phyloP scores from a whole-genome alignment of 2,797 vertebrate species.

The Megalops cyprinoides region DNA sequence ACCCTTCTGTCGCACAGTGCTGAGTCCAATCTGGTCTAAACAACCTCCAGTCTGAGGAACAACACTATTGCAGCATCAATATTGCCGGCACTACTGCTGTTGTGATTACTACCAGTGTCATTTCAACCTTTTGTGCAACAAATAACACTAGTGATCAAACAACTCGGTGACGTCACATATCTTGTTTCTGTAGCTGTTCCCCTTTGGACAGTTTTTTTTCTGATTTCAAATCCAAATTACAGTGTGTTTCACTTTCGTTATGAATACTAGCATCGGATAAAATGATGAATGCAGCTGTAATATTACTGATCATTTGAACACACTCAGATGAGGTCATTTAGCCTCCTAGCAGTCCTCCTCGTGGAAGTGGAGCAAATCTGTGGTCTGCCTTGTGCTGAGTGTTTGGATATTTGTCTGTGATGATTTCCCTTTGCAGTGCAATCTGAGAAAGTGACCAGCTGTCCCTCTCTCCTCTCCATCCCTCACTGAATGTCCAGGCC shows the following conservation, averaged over 20 bases:
- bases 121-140: not conserved
- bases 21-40: constrained; percentile 7
- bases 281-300: not conserved
- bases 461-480: not conserved
- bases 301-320: not conserved
- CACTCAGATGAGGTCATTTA: not conserved
- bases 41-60: not conserved
- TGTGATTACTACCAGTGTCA: not conserved
- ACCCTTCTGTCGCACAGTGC: not conserved
- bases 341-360: not conserved
- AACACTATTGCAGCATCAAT: not conserved
- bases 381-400: not conserved
- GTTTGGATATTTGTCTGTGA: not conserved
- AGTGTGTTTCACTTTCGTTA: not conserved
- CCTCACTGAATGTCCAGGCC: no score
- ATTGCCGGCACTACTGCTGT: not conserved
- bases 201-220: no score
- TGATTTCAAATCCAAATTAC: not conserved
- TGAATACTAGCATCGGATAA: not conserved
- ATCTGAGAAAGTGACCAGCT: not conserved
- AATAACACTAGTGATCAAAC: not conserved
- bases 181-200: not conserved
- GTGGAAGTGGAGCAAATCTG: not conserved
- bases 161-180: not conserved
- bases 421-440: not conserved